Evolutionary conservation across 2,113 vertebrate species (phyloP), one percentile per base, ranked within the genome.

Genomic region (Dicrurus megarhynchus): DNA sequence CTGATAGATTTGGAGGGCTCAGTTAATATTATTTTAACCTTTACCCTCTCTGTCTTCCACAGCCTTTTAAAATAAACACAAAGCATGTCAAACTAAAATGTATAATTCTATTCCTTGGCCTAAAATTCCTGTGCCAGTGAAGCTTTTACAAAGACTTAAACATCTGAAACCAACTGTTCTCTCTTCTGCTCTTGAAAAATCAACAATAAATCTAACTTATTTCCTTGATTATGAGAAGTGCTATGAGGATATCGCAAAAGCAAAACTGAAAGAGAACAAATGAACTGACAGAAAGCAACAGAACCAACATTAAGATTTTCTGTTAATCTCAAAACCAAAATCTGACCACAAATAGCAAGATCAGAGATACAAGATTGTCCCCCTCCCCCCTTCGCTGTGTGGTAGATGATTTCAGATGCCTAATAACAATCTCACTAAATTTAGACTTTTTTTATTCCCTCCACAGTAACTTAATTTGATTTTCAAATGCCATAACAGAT

Each of bases 21-120:
- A 18, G 53, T 93, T 93, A 96, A 93, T 96, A 97, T 97, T 97
- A 93, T 97, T 95, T 93, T 97, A 97, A 96, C 93, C 93, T 95
- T 83, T 88, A 89, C 55, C 75, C 92, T 94, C 84, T 64, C 84
- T 55, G 90, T 93, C 86, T 96, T 96, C 93, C 63, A 82, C 64
- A 87, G 90, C 71, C 76, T 95, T 96, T 94, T 84, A 7, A 97
- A 96, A 97, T 61, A 97, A 97, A 97, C 90, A 96, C 5, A 1
- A 92, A 91, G 81, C 77, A 93, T 46, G 90, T 96, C 95, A 95
- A 95, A 83, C 78, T 88, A 79, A 96, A 97, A 97, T 55, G 76
- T 16, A 3, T 79, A 93, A 89, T 89, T 84, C 63, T 74, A 64
- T 89, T 95, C 20, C 4, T 71, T 64, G 42, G 59, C 65, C 80